Evolutionary conservation across 2,888 invertebrate species (phyloP).

Genomic region (Tipula unca): DNA sequence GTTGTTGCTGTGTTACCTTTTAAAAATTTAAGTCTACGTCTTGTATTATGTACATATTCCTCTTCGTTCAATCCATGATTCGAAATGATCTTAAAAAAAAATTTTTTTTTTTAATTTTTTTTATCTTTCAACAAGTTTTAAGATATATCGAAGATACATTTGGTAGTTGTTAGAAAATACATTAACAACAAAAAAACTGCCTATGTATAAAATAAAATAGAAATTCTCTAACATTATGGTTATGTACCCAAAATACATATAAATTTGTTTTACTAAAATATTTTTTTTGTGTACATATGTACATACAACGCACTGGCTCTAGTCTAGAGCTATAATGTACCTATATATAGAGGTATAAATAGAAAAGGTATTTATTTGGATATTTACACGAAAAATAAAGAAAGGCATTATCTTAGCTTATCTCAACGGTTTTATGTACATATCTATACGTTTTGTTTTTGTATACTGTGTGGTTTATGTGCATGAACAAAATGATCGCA

Average conservation of each 20-base stretch:
- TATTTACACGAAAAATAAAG: not conserved
- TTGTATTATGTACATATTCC: not conserved
- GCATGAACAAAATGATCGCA: not conserved
- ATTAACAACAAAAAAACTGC: not conserved
- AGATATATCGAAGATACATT: not conserved
- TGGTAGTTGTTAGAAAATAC: not conserved
- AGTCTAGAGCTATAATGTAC: not conserved
- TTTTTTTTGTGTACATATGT: not conserved
- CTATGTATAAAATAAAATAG: not conserved
- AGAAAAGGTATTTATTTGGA: not conserved
- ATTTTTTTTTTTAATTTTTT: not conserved
- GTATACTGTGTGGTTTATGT: not conserved
- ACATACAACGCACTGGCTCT: not conserved
- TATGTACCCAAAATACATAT: too few species aligned
- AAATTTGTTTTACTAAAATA: not conserved
- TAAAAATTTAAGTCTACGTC: not conserved
- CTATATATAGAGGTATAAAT: not conserved
- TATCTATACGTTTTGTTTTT: not conserved
- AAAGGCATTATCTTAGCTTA: not conserved
- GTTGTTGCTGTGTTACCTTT: not conserved
- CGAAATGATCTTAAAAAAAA: slow-evolving; percentile 1
- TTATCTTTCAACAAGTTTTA: not conserved
- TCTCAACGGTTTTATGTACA: not conserved
- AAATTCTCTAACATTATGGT: not conserved
- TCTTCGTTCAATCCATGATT: not conserved